Conservation (phyloP, 92 coral and sea anemone genomes). For the Scolanthus callimorphus region DNA sequence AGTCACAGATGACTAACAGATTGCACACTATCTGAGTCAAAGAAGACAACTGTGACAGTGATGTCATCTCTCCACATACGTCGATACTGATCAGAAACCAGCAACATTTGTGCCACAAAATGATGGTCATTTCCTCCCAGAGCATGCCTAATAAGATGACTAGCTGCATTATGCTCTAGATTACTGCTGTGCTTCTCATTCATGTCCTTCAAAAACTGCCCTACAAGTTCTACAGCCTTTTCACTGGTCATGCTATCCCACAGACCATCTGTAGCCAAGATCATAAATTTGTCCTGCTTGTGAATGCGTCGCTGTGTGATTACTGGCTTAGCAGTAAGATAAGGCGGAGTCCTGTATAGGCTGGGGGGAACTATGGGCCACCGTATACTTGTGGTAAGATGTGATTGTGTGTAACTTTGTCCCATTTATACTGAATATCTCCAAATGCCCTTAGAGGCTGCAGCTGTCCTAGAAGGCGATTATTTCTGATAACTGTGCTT, state of each 20-base stretch:
- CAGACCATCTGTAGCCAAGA: slow-evolving; percentile 95
- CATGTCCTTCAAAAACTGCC: slow-evolving; percentile 64
- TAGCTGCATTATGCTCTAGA: slow-evolving; percentile 80
- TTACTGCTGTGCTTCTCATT: slow-evolving; percentile 23
- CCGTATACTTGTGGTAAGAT: slow-evolving; percentile 89
- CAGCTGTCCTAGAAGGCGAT: slow-evolving; percentile 86
- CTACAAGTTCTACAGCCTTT: slow-evolving; percentile 81
- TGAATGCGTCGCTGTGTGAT: slow-evolving; percentile 66
- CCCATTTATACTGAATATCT: slow-evolving; percentile 97
- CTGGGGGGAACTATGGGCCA: slow-evolving; percentile 91
- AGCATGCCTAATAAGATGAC: slow-evolving; percentile 91
- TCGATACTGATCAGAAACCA: slow-evolving; percentile 91
- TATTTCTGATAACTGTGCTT: slow-evolving; percentile 67
- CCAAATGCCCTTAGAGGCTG: slow-evolving; percentile 98
- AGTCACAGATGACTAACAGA: slow-evolving; percentile 1
- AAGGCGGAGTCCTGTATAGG: slow-evolving; percentile 89
- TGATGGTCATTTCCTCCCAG: slow-evolving; percentile 94
- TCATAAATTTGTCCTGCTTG: slow-evolving; percentile 75
- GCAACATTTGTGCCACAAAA: slow-evolving; percentile 85
- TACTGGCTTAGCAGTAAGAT: slow-evolving; percentile 96
- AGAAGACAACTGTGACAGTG: slow-evolving; percentile 91
- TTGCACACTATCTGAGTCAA: slow-evolving; percentile 42
- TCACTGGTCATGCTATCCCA: slow-evolving; percentile 92
- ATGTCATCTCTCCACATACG: slow-evolving; percentile 98
- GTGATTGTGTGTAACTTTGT: slow-evolving; percentile 79